Conservation (phyloP, 2,888 invertebrate genomes). For the Pteria penguin region DNA sequence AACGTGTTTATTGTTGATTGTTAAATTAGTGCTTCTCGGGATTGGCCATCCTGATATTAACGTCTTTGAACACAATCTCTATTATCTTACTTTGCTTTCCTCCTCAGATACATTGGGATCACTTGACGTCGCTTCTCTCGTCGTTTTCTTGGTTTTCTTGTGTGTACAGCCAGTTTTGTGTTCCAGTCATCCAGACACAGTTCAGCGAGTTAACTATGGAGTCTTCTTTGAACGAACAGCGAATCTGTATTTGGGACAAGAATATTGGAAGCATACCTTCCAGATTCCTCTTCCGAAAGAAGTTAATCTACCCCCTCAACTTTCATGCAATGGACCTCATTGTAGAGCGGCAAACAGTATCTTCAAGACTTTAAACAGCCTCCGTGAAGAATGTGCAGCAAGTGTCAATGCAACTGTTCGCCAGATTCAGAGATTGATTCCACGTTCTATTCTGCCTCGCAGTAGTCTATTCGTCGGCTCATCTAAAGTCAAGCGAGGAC, state of each 20-base stretch:
- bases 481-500: constrained; percentile 15
- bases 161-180: no score
- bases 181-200: no score
- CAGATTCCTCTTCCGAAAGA: constrained; percentile 3
- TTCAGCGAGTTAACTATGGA: constrained; percentile 2
- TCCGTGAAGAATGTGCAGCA: constrained; percentile 10
- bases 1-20: no score
- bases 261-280: constrained; percentile 4
- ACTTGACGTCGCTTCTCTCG: no score
- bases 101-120: no score
- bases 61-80: no score
- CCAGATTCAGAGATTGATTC: constrained; percentile 8
- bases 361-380: not conserved
- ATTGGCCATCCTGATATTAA: no score
- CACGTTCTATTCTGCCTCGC: not conserved
- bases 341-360: constrained; percentile 6
- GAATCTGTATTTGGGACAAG: constrained; percentile 6
- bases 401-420: constrained; percentile 6
- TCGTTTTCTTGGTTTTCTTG: no score
- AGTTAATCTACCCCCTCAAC: not conserved
- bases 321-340: not conserved
- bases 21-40: no score
- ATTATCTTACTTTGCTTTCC: no score
- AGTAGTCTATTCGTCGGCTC: not conserved
- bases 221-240: not conserved